Evolutionary conservation across 2,888 invertebrate genomes (phyloP).

Genomic region (Pterobdella sp.): DNA sequence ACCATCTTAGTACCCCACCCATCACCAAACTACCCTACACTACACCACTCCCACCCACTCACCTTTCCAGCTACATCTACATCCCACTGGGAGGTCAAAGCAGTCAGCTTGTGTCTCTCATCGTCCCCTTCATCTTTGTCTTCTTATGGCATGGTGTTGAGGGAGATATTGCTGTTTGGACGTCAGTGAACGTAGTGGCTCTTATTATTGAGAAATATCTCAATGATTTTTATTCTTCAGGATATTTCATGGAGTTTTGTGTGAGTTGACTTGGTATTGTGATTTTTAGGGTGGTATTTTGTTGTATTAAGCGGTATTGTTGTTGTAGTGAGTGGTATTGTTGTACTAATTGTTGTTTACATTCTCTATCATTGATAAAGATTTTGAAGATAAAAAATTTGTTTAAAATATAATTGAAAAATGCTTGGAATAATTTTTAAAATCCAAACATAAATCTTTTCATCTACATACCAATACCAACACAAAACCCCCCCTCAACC

Average conservation of each 20-base stretch:
- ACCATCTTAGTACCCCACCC: background rate
- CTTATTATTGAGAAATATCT: constrained; percentile 7
- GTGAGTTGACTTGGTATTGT: background rate
- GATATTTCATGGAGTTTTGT: background rate
- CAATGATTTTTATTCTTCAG: background rate
- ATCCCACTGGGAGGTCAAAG: constrained; percentile 17
- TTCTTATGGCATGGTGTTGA: constrained; percentile 15
- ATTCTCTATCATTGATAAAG: background rate
- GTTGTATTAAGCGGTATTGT: background rate
- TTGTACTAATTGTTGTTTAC: background rate
- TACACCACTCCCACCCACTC: too few relatives aligned
- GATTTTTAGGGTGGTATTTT: too few relatives aligned
- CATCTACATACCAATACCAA: background rate
- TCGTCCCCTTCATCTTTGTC: constrained; percentile 11
- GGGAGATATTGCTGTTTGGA: background rate
- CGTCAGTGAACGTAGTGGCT: constrained; percentile 4
- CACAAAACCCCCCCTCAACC: background rate
- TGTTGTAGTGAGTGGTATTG: background rate
- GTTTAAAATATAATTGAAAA: too few relatives aligned
- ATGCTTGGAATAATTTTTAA: too few relatives aligned
- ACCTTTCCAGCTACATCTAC: constrained; percentile 10
- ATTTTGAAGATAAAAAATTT: too few relatives aligned
- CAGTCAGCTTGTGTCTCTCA: background rate
- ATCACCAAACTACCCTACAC: background rate
- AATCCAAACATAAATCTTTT: background rate